phyloP scores from a whole-genome alignment of 2,888 invertebrate species.

The Cephus runcator region DNA sequence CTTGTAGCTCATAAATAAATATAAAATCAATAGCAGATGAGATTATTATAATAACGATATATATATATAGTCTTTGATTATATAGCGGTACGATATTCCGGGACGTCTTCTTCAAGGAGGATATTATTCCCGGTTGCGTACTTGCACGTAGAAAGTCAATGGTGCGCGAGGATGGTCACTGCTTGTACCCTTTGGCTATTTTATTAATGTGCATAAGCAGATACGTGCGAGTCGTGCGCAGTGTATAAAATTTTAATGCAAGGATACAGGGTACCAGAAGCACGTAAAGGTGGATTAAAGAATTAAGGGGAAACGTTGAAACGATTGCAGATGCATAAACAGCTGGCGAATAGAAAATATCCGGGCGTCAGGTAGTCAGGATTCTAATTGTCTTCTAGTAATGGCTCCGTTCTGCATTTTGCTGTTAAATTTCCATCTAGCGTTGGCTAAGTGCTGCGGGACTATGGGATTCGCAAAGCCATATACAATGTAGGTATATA shows the following conservation, averaged over 20 bases:
- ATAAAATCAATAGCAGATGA: background rate
- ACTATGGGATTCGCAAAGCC: background rate
- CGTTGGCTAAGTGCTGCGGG: slow-evolving; percentile 20
- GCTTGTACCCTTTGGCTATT: background rate
- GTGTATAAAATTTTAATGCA: background rate
- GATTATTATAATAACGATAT: background rate
- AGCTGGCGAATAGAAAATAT: slow-evolving; percentile 14
- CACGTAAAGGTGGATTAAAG: background rate
- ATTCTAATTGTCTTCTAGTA: background rate
- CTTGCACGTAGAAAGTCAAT: background rate
- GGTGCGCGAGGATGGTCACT: background rate
- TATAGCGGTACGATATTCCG: background rate
- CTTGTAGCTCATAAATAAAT: background rate
- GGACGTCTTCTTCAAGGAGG: background rate
- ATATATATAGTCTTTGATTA: background rate
- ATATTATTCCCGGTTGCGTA: background rate
- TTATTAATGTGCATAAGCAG: background rate
- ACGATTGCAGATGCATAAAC: background rate
- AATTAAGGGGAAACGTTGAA: background rate
- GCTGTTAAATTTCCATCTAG: slow-evolving; percentile 39
- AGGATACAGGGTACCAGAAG: background rate
- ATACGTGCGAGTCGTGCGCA: background rate
- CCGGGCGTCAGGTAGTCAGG: slow-evolving; percentile 9
- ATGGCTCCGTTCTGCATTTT: slow-evolving; percentile 19
- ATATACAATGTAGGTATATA: background rate